Base-by-base conservation (phyloP, 92 coral and sea anemone species). In the Actinernus sp. region DNA sequence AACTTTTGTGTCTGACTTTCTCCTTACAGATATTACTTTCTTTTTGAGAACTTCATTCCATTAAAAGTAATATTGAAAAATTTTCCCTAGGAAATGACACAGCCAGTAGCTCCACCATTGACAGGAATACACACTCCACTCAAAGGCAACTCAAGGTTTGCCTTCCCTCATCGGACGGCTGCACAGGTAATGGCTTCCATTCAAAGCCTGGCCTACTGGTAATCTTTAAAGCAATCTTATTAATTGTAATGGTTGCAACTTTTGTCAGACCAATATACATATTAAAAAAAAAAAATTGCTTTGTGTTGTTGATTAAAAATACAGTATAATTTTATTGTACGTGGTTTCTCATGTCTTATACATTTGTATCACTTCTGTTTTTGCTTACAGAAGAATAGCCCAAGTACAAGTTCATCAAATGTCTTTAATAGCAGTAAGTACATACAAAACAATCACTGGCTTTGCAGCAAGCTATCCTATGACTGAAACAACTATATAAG, bases 41-140 rank as follows among this genome's bases (percentile, higher is more conserved):
- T 36, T 36, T 36, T 36, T 36, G 14, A 36, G 14, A 7, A 36
- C 41, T 36, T 36, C 8, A 36, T 36, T 36, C 7, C 41, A 36
- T 14, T 14, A 36, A 36, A 7, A 36, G 14, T 36, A 19, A 16
- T 69, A 19, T 13, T 14, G 27, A n/a, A 58, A 14, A 20, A 31
- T 32, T 23, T 34, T 48, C 26, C 46, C 14, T 73, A 93, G 98
- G 98, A 93, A 71, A 93, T 93, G 97, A 83, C 95, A 1, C 97
- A 90, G 59, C 73, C 88, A 19, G 90, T 87, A 44, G 87, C 91
- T 2, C 97, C 97, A 16, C 98, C 98, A 2, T 74, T 93, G 6
- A 93, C 98, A 1, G 98, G 97, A 10, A 90, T 93, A 34, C 92
- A 88, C 48, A 93, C 98, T 0, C 98, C 98, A 13, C 83, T 68